Evolutionary conservation across 1,140 invertebrate species (phyloP).

Genomic region (Solenopsis fugax): DNA sequence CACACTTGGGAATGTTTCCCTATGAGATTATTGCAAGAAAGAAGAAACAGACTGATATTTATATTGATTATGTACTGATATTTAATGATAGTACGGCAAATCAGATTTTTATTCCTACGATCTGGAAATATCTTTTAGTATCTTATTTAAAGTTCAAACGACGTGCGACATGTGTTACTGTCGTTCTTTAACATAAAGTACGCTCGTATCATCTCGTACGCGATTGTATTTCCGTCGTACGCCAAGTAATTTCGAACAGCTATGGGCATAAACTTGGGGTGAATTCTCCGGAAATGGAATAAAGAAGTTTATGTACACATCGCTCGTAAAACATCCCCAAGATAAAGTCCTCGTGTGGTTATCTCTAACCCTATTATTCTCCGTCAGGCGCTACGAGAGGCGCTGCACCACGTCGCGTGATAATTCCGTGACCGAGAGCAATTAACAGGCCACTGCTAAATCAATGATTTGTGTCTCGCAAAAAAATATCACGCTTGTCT

Average conservation of each 20-base stretch:
- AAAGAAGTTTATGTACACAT: slow-evolving; percentile 55
- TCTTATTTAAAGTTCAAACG: neutral
- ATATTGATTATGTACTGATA: no score
- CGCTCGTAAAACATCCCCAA: slow-evolving; percentile 46
- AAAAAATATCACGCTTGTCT: neutral
- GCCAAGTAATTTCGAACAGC: slow-evolving; percentile 27
- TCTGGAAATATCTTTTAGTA: neutral
- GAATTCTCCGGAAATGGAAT: slow-evolving; percentile 38
- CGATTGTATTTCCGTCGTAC: slow-evolving; percentile 22
- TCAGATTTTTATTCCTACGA: neutral
- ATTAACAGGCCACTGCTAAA: neutral
- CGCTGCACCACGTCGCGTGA: neutral
- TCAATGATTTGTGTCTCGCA: neutral
- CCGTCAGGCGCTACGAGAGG: neutral
- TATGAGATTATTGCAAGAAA: no score
- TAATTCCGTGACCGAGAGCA: slow-evolving; percentile 2
- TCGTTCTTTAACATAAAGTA: slow-evolving; percentile 19
- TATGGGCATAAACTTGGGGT: slow-evolving; percentile 18
- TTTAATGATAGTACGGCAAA: neutral
- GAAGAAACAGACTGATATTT: no score
- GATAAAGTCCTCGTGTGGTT: slow-evolving; percentile 15
- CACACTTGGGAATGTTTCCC: no score
- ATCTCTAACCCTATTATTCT: slow-evolving; percentile 20
- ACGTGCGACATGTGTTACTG: neutral
- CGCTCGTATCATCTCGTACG: neutral